phyloP scores from a whole-genome alignment of 2,113 vertebrate species.

The Trogon melanurus region DNA sequence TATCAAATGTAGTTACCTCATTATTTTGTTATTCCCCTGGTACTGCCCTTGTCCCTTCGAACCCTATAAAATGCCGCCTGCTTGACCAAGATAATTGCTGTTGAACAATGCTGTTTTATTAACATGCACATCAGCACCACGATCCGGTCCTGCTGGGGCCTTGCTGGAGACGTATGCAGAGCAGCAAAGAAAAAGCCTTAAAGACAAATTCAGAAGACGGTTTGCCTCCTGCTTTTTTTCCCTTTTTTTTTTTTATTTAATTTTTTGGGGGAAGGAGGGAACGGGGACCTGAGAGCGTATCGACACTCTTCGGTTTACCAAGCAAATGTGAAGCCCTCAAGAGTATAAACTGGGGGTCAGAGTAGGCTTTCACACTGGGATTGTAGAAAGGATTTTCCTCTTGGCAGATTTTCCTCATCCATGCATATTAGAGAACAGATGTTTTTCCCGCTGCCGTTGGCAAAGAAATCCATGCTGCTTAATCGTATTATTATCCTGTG shows the following conservation, averaged over 20 bases:
- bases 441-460: not conserved
- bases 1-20: not conserved
- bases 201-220: not conserved
- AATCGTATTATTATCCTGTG: not conserved
- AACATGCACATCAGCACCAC: not conserved
- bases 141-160: not conserved
- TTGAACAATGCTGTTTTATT: not conserved
- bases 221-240: not conserved
- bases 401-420: constrained; percentile 2
- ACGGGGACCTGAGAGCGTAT: not conserved
- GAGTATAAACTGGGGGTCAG: not conserved
- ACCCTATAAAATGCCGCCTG: not conserved
- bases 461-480: constrained; percentile 1
- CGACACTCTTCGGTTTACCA: not conserved
- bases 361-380: not conserved
- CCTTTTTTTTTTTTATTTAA: not conserved
- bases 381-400: constrained; percentile 1
- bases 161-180: not conserved
- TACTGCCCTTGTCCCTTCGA: not conserved
- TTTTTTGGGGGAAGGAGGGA: not conserved
- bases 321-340: not conserved
- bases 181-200: not conserved
- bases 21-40: not conserved
- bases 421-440: not conserved
- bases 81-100: constrained; percentile 10